Conservation (phyloP, 2,113 vertebrate species). For the Crotalus viridis region DNA sequence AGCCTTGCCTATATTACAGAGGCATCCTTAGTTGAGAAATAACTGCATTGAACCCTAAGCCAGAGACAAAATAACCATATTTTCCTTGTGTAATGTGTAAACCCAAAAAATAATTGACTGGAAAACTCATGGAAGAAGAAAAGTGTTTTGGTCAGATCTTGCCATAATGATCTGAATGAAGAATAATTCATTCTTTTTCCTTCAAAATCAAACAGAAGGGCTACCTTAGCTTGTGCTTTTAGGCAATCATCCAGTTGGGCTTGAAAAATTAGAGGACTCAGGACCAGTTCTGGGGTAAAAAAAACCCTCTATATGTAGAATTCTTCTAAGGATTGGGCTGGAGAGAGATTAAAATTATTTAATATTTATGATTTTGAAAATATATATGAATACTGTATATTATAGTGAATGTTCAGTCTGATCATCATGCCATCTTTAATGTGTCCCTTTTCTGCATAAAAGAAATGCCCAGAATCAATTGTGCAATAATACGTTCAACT, state of each 20-base stretch:
- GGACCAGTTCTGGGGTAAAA: not conserved
- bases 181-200: not conserved
- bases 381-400: not conserved
- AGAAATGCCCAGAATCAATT: not conserved
- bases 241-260: not conserved
- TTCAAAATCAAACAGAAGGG: not conserved
- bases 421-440: not conserved
- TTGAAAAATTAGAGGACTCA: not conserved
- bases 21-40: not conserved
- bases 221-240: not conserved
- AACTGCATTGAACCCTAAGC: not conserved
- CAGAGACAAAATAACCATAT: not conserved
- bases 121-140: not conserved
- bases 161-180: not conserved
- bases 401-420: not conserved
- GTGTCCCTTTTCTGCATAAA: not conserved
- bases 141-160: not conserved
- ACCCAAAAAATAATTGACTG: not conserved
- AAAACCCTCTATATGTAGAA: not conserved
- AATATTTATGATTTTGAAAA: not conserved
- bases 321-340: not conserved
- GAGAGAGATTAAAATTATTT: not conserved
- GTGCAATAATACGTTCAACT: not conserved
- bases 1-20: not conserved
- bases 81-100: not conserved